Evolutionary conservation across 2,888 invertebrate species (phyloP), one percentile per base, ranked within the genome.

Genomic region (Eupithecia inturbata): DNA sequence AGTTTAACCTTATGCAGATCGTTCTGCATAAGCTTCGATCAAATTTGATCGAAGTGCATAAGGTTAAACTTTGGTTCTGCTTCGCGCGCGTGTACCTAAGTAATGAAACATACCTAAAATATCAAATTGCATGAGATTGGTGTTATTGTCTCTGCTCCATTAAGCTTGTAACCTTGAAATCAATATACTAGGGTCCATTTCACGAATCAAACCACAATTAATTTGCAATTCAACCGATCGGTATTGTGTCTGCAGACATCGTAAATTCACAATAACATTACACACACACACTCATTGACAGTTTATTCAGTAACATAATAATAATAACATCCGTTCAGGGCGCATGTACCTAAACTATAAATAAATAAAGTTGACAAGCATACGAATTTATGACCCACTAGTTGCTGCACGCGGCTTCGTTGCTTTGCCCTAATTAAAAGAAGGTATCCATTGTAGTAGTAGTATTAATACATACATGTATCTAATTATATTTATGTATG

Each of bases 121-220:
- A 78, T 76, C 74, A 71, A 76, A 74, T 76, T 71, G 67, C 76
- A 74, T 14, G 36, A 57, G 74, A 68, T 72, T 63, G 67, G 66
- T 68, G 22, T 72, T 62, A 71, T 49, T 73, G 41, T 71, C 62
- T 67, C 33, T 14, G 64, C 67, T 68, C 64, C 14, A 69, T 71
- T 71, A 57, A 64, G 26, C 22, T 10, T 33, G 57, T 53, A 53
- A 53, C 78, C 77, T 77, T 78, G 75, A 72, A 75, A 68, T 67
- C 62, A 71, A 72, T 75, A 77, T 67, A 53, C 5, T 39, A 70
- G 36, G 19, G 3, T 28, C 3, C 33, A 39, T 68, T 39, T 26
- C 26, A 19, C 22, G 4, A 68, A 6, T n/a, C n/a, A 49, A 49
- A 7, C 49, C 49, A n/a, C 49, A n/a, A 49, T 49, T 0, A 53